A percentile compares a stretch with the other conserved stretches of the same genome.
Evolutionary conservation across 2,797 vertebrate species (phyloP).

Genomic region (Halcyon badia): DNA sequence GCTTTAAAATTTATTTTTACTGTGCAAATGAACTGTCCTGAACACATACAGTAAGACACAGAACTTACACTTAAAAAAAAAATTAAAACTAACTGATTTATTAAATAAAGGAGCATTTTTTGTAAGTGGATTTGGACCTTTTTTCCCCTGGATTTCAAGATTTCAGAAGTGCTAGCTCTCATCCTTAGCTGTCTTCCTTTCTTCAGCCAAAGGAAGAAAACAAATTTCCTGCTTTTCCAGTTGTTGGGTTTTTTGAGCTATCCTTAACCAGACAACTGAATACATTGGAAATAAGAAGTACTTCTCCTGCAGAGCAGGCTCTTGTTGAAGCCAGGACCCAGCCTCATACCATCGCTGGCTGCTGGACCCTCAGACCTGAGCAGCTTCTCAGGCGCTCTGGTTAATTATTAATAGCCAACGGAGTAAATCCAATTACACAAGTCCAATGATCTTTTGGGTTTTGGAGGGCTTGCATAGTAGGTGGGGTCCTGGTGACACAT

Average conservation of each 20-base stretch:
- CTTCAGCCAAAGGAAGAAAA: neutral
- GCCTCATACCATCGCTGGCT: fast-evolving
- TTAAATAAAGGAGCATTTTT: neutral
- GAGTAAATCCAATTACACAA: neutral
- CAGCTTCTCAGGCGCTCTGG: neutral
- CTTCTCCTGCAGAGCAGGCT: neutral
- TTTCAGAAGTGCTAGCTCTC: neutral
- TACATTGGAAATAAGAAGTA: neutral
- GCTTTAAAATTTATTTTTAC: neutral
- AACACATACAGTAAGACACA: neutral
- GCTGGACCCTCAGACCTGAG: neutral
- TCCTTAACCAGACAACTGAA: neutral
- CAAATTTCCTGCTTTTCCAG: neutral
- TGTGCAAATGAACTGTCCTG: neutral
- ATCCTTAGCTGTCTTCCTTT: neutral
- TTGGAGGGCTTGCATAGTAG: fast-evolving
- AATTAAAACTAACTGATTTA: neutral
- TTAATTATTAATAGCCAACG: neutral
- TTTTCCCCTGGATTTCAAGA: neutral
- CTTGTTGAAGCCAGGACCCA: neutral
- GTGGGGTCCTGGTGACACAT: fast-evolving
- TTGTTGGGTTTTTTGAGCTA: neutral
- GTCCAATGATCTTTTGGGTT: fast-evolving
- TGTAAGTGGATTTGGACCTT: neutral
- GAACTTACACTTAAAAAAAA: neutral